Evolutionary conservation across 1,140 invertebrate genomes (phyloP), one percentile per base, ranked within the genome.

Genomic region (Mya arenaria): DNA sequence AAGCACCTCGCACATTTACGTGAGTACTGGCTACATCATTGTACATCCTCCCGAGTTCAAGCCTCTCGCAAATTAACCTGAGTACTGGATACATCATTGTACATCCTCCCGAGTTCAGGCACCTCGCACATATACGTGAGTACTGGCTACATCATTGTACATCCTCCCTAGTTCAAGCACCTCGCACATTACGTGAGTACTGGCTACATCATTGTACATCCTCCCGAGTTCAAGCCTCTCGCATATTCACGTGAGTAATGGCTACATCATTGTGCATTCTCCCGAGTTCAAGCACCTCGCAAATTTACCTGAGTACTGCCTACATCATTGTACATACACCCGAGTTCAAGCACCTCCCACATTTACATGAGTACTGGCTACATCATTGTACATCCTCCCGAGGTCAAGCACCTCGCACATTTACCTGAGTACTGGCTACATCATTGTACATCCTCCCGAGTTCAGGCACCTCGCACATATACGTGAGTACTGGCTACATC

Each of bases 401-500:
- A 44, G 41, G 19, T 10, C 41, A 44, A 10, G 41, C 41, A n/a
- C n/a, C n/a, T n/a, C n/a, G n/a, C n/a, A n/a, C n/a, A n/a, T n/a
- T n/a, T n/a, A n/a, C n/a, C n/a, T n/a, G n/a, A n/a, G n/a, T n/a
- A n/a, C n/a, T n/a, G n/a, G n/a, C n/a, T n/a, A n/a, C n/a, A 77
- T 77, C 0, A 41, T 65, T 25, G n/a, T 77, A 32, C 44, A 77
- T 52, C 32, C 65, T 62, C 73, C 73, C 37, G 73, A 77, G 30
- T 73, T 73, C 32, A 77, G 65, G 41, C 44, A 65, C 17, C 73
- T 41, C 28, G 28, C 66, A 3, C 66, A 52, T 15, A 48, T 69
- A 17, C 66, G 66, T 69, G 55, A 69, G 66, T 69, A 6, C 5
- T 56, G 5, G 5, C 28, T 4, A 23, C 6, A 23, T 13, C 55